phyloP scores from a whole-genome alignment of 1,140 invertebrate species.

The Eupristina koningsbergeri region DNA sequence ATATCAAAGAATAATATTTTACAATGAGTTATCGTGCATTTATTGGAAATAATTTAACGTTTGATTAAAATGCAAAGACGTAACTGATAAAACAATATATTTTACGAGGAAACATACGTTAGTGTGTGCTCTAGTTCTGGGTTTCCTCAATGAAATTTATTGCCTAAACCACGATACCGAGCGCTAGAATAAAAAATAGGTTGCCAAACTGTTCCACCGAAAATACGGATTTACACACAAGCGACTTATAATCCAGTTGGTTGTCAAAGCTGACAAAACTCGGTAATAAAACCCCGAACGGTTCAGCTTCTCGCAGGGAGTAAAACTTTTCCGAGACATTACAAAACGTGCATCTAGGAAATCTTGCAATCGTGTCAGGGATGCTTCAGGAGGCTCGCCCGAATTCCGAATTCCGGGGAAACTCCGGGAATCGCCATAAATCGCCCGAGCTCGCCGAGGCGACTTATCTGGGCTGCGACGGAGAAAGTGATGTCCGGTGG shows the following conservation, averaged over 20 bases:
- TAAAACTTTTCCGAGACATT: no score
- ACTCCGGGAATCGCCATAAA: background rate
- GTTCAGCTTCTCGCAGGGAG: background rate
- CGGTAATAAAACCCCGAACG: background rate
- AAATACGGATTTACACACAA: background rate
- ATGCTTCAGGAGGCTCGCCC: no score
- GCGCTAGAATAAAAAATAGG: no score
- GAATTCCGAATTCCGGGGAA: no score
- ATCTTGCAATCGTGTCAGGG: no score
- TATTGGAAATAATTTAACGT: background rate
- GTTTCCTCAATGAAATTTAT: no score
- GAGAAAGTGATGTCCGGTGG: background rate
- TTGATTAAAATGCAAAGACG: background rate
- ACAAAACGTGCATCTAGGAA: no score
- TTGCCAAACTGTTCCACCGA: no score
- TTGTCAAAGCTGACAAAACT: background rate
- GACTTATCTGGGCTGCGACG: background rate
- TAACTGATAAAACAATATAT: background rate
- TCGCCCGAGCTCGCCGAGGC: no score
- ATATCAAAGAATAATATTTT: background rate
- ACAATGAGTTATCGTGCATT: background rate
- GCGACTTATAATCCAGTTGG: background rate
- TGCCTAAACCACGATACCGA: no score
- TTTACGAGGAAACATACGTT: background rate
- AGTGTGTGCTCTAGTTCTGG: no score